These are phyloP conservation scores for Clanis bilineata DNA, from an alignment of 2,888 invertebrate species.

Conservation along the genomic window DNA sequence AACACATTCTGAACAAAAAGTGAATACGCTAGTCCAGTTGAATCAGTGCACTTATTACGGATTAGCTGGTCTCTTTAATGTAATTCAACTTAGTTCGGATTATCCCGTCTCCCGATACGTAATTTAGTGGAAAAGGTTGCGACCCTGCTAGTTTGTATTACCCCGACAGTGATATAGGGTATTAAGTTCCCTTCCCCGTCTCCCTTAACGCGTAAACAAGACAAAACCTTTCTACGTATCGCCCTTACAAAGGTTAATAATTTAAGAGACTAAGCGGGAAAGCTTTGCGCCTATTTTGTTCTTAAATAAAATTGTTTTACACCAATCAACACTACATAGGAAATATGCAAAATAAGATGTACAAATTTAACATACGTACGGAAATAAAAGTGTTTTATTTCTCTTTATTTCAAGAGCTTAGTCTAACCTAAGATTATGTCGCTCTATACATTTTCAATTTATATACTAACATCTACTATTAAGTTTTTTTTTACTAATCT, in stretches of 20 bases:
- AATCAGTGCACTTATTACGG: slow-evolving; percentile 57
- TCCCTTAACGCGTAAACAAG: slow-evolving; percentile 81
- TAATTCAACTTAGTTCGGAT: slow-evolving; percentile 74
- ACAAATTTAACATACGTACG: too few species aligned
- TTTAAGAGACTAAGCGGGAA: slow-evolving; percentile 74
- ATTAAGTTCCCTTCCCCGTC: slow-evolving; percentile 78
- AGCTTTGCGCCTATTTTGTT: slow-evolving; percentile 66
- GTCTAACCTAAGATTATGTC: too few species aligned
- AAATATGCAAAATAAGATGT: too few species aligned
- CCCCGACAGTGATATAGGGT: slow-evolving; percentile 80
- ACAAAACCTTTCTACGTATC: slow-evolving; percentile 78
- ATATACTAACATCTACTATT: too few species aligned
- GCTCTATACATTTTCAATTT: too few species aligned
- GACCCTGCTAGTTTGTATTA: slow-evolving; percentile 79
- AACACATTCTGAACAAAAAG: neutral
- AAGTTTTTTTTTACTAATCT: too few species aligned
- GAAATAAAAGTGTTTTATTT: too few species aligned
- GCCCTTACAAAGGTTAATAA: slow-evolving; percentile 77
- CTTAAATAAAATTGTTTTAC: slow-evolving; percentile 70
- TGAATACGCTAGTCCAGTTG: slow-evolving; percentile 26
- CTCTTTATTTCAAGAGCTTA: too few species aligned
- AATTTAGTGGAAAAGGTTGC: slow-evolving; percentile 81
- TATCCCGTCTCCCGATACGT: slow-evolving; percentile 78
- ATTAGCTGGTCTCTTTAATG: slow-evolving; percentile 56
- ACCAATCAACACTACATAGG: slow-evolving; percentile 53